These are phyloP conservation scores for Phyllotreta striolata DNA, from an alignment of 2,888 invertebrate genomes.

Conservation along the genomic window DNA sequence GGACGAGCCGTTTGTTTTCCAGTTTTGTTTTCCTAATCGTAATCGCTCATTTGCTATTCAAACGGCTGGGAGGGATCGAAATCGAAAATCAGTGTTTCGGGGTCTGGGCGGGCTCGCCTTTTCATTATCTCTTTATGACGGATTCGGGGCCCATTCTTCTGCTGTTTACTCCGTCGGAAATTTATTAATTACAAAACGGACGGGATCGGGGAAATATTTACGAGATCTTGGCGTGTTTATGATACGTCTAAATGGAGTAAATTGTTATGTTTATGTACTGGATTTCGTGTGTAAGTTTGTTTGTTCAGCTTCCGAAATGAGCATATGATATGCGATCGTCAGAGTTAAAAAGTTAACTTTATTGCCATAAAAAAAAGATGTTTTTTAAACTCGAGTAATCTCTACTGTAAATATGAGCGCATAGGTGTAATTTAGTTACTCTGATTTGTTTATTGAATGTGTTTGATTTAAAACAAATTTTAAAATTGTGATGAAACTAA, in stretches of 20 bases:
- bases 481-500: too few relatives aligned
- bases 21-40: slow-evolving; percentile 8
- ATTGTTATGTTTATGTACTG: slow-evolving; percentile 10
- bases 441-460: too few relatives aligned
- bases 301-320: slow-evolving; percentile 7
- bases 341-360: slow-evolving; percentile 11
- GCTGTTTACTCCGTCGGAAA: background rate
- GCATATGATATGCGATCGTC: background rate
- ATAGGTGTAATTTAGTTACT: too few relatives aligned
- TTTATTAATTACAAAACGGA: slow-evolving; percentile 13
- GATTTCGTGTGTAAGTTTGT: background rate
- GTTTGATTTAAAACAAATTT: too few relatives aligned
- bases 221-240: slow-evolving; percentile 15
- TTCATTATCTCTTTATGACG: too few relatives aligned
- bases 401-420: too few relatives aligned
- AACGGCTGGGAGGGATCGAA: background rate
- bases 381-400: too few relatives aligned
- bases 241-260: slow-evolving; percentile 12
- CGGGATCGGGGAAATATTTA: slow-evolving; percentile 16
- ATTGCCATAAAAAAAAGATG: background rate
- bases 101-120: too few relatives aligned
- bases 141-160: too few relatives aligned
- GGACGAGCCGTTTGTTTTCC: slow-evolving; percentile 1
- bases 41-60: slow-evolving; percentile 17
- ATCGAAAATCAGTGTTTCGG: too few relatives aligned